phyloP scores from a whole-genome alignment of 2,113 vertebrate species.

The Oryzias curvinotus region DNA sequence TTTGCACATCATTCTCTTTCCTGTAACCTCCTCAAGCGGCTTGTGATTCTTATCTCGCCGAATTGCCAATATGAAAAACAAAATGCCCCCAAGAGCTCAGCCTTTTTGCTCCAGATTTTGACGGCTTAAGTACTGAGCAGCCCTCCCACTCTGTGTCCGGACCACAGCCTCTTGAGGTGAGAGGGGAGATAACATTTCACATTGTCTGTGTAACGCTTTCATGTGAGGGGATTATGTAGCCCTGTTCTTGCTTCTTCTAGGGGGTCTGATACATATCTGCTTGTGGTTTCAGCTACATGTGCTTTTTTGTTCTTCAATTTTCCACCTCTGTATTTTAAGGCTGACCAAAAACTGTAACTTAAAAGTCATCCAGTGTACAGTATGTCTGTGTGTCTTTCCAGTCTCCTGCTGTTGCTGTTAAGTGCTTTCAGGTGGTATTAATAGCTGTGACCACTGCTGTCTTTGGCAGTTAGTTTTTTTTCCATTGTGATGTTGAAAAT shows the following conservation, averaged over 20 bases:
- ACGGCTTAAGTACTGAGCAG: constrained; percentile 76
- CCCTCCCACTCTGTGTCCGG: constrained; percentile 61
- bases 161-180: constrained; percentile 75
- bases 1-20: neutral
- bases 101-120: constrained; percentile 67
- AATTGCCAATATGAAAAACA: constrained; percentile 35
- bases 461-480: constrained; percentile 49
- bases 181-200: constrained; percentile 79
- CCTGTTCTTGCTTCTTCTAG: constrained; percentile 71
- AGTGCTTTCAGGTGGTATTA: constrained; percentile 66
- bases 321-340: constrained; percentile 25
- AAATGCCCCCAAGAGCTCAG: constrained; percentile 48
- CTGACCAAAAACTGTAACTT: constrained; percentile 63
- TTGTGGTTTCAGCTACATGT: constrained; percentile 64
- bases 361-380: constrained; percentile 59
- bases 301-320: constrained; percentile 27
- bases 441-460: constrained; percentile 58
- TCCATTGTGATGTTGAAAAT: constrained; percentile 52
- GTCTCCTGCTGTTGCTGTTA: constrained; percentile 61
- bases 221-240: constrained; percentile 76
- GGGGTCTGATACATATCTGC: constrained; percentile 78
- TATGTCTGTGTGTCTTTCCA: constrained; percentile 59
- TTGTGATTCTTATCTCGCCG: constrained; percentile 16
- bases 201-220: constrained; percentile 78
- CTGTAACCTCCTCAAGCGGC: constrained; percentile 3